Evolutionary conservation across 2,888 invertebrate species (phyloP), one percentile per base, ranked within the genome.

Genomic region (Digitonthophagus gazella): DNA sequence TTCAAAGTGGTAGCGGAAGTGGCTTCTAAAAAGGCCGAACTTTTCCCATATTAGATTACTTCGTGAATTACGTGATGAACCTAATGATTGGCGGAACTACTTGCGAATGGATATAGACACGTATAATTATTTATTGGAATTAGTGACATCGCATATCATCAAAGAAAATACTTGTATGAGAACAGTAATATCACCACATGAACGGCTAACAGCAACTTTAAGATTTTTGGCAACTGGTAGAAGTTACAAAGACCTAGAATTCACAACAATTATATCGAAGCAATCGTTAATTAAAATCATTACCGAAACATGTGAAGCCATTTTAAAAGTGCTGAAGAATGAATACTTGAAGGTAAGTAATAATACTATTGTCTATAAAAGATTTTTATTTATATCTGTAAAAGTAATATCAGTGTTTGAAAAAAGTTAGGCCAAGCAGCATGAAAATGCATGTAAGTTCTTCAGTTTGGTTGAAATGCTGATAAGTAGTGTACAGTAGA

Each of bases 191-290:
- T 70, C 72, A 67, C 74, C 75, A 71, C 74, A 77, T 71, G 76
- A 77, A 72, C 71, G 75, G 69, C 72, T 76, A 67, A 71, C 72
- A 70, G 75, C 71, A 64, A 75, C 75, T 22, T 66, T 76, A 58
- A 69, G 74, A 72, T 76, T 75, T 74, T 71, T 76, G 69, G 74
- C 75, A 69, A 76, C 76, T 69, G 77, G 78, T 67, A 75, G 75
- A 68, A 73, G 73, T 57, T 78, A 76, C 71, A 69, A 69, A 64
- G 73, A 74, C 71, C 72, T 77, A 20, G 73, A 77, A 69, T 77
- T 74, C 71, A 71, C 76, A 65, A 73, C 75, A 63, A 74, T 74
- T 58, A 78, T 77, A 69, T 77, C 76, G 66, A 72, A 74, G 65
- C 75, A 76, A 72, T 69, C 76, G 56, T 64, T 78, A 67, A 69